Conservation (phyloP, 2,113 vertebrate species). For the Pyxicephalus adspersus region DNA sequence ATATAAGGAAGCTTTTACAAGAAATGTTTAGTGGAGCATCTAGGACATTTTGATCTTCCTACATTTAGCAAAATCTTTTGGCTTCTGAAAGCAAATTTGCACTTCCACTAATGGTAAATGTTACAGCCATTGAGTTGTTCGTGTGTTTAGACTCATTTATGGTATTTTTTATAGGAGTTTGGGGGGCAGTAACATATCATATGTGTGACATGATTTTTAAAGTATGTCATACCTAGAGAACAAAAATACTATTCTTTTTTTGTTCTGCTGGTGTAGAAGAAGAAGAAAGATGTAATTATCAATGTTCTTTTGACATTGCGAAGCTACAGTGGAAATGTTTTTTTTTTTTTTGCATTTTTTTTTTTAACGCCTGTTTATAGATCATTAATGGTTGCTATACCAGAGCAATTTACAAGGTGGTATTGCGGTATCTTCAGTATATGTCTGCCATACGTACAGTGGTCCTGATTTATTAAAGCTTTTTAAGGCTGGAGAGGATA, state of each 20-base stretch:
- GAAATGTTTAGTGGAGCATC: slow-evolving; percentile 31
- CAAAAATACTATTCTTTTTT: neutral
- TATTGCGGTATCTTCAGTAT: no score
- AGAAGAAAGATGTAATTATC: no score
- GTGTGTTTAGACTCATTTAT: slow-evolving; percentile 6
- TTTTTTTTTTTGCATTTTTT: no score
- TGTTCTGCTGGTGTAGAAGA: neutral
- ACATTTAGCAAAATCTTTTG: neutral
- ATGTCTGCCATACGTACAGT: no score
- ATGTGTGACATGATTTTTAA: slow-evolving; percentile 6
- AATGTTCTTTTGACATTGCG: no score
- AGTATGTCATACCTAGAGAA: neutral
- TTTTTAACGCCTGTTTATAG: no score
- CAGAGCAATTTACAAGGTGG: no score
- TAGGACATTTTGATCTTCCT: slow-evolving; percentile 10
- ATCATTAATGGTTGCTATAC: no score
- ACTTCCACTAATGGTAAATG: slow-evolving; percentile 13
- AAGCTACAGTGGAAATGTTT: no score
- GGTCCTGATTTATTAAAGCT: no score
- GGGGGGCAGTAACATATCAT: slow-evolving; percentile 7
- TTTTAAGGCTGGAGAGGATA: no score
- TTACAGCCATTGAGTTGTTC: slow-evolving; percentile 23
- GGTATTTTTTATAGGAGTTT: neutral
- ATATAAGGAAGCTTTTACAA: slow-evolving; percentile 25
- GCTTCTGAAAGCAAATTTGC: neutral